These are phyloP conservation scores for Andrena bucephala DNA, from an alignment of 2,888 invertebrate genomes.

Conservation along the genomic window DNA sequence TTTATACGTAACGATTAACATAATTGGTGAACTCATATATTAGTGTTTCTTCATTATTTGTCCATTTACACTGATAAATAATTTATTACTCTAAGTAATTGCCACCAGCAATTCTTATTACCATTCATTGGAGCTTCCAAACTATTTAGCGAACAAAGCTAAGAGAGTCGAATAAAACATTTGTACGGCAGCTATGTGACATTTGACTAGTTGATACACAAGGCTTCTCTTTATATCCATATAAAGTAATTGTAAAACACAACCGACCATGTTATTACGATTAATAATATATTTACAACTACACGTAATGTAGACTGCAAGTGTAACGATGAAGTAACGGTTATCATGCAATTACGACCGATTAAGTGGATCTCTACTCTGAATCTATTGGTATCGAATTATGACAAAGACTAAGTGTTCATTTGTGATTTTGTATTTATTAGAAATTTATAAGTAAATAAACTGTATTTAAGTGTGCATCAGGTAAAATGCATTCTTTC, in stretches of 20 bases:
- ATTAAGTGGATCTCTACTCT: slow-evolving; percentile 72
- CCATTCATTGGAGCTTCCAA: slow-evolving; percentile 73
- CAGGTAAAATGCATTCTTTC: slow-evolving; percentile 45
- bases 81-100: slow-evolving; percentile 79
- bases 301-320: slow-evolving; percentile 80
- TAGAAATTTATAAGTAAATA: slow-evolving; percentile 83
- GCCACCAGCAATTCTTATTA: slow-evolving; percentile 61
- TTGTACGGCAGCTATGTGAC: slow-evolving; percentile 79
- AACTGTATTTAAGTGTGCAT: slow-evolving; percentile 84
- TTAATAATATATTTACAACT: slow-evolving; percentile 78
- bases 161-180: slow-evolving; percentile 75
- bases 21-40: slow-evolving; percentile 82
- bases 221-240: slow-evolving; percentile 80
- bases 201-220: slow-evolving; percentile 76
- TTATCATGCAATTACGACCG: slow-evolving; percentile 79
- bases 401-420: slow-evolving; percentile 84
- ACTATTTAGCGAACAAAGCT: slow-evolving; percentile 63
- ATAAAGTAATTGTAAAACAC: slow-evolving; percentile 79
- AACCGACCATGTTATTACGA: slow-evolving; percentile 80
- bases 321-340: slow-evolving; percentile 82
- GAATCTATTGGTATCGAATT: slow-evolving; percentile 81
- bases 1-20: slow-evolving; percentile 82
- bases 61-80: slow-evolving; percentile 77
- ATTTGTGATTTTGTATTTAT: slow-evolving; percentile 85
- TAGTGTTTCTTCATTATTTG: slow-evolving; percentile 81